phyloP scores from a whole-genome alignment of 2,888 invertebrate genomes.

The Epinotia bilunana region DNA sequence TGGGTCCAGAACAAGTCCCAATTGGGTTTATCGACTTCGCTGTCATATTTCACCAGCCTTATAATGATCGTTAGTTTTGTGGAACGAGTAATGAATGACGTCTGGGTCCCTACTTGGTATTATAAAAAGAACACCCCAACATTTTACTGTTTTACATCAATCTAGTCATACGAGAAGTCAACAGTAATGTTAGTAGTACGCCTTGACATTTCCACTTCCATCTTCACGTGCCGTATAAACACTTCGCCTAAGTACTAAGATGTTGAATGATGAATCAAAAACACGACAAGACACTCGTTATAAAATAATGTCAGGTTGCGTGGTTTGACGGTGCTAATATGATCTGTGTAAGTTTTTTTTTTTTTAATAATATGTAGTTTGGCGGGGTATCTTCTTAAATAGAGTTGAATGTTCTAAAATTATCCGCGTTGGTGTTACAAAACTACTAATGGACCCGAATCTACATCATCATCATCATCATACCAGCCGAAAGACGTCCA shows the following conservation, averaged over 20 bases:
- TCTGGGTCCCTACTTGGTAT: no score
- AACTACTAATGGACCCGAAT: no score
- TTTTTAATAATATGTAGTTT: slow-evolving; percentile 1
- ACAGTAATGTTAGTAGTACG: neutral
- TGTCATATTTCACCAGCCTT: no score
- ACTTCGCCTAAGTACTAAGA: neutral
- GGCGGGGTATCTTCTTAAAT: neutral
- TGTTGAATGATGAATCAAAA: neutral
- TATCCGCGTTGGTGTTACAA: neutral
- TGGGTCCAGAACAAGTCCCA: no score
- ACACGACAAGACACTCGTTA: slow-evolving; percentile 1
- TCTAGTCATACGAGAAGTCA: no score
- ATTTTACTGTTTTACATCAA: neutral
- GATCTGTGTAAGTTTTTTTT: neutral
- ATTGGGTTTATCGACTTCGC: no score
- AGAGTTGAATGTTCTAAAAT: neutral
- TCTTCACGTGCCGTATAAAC: neutral
- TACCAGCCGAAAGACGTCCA: no score
- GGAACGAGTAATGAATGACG: no score
- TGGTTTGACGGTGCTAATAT: slow-evolving; percentile 10
- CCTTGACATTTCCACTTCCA: neutral
- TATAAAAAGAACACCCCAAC: no score
- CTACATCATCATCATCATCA: no score
- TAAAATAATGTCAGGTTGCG: slow-evolving; percentile 17
- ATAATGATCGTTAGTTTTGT: no score